These are phyloP conservation scores for Drosophila aff. DNA, from an alignment of 1,140 invertebrate species.

Conservation along the genomic window DNA sequence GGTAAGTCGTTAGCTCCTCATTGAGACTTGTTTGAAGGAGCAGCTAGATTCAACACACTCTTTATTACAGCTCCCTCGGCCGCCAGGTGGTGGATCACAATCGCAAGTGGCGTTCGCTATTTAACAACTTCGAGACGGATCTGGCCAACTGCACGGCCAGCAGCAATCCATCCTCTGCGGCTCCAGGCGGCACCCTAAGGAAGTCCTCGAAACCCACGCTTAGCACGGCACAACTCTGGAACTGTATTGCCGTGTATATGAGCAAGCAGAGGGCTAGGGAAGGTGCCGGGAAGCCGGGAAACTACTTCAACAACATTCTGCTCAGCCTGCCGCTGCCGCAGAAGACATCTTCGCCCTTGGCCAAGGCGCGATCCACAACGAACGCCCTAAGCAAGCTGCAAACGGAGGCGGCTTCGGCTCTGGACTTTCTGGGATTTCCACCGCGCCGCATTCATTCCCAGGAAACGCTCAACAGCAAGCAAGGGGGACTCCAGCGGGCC, in stretches of 20 bases:
- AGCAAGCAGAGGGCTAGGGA: conserved; percentile 85
- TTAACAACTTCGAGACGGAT: conserved; percentile 79
- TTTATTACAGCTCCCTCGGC: conserved; percentile 51
- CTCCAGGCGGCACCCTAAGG: conserved; percentile 46
- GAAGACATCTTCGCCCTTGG: conserved; percentile 46
- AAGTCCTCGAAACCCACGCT: conserved; percentile 42
- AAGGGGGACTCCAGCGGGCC: conserved; percentile 41
- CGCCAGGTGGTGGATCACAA: conserved; percentile 69
- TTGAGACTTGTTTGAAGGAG: not conserved
- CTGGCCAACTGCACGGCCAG: conserved; percentile 57
- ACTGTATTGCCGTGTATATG: conserved; percentile 87
- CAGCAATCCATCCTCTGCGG: not conserved
- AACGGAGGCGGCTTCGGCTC: conserved; percentile 31
- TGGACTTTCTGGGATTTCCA: conserved; percentile 56
- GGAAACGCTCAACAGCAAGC: conserved; percentile 61
- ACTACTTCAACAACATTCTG: conserved; percentile 80
- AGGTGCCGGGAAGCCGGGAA: conserved; percentile 53
- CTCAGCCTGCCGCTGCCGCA: conserved; percentile 67
- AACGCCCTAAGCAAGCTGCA: conserved; percentile 38
- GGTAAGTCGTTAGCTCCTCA: conserved; percentile 85
- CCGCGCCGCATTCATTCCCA: conserved; percentile 76
- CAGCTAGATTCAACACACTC: not conserved
- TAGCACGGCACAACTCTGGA: conserved; percentile 74
- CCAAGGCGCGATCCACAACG: conserved; percentile 39
- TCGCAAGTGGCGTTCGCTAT: conserved; percentile 72